These are phyloP conservation scores for Patella ulyssiponensis DNA, from an alignment of 2,888 invertebrate species.

Conservation along the genomic window DNA sequence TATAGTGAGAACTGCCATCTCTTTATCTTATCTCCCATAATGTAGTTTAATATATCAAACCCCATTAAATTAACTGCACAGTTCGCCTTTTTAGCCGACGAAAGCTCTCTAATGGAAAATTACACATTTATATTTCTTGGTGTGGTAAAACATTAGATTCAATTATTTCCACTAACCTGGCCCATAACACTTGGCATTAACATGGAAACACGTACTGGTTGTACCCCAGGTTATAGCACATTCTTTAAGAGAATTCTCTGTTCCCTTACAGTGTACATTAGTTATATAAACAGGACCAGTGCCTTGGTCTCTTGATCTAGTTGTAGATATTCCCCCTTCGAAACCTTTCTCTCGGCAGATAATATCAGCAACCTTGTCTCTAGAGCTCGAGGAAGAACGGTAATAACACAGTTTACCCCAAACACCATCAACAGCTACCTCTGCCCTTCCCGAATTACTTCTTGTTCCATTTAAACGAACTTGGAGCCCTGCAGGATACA, in stretches of 20 bases:
- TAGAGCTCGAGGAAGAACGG: not conserved
- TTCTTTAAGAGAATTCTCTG: slow-evolving; percentile 24
- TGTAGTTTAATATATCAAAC: too few species aligned
- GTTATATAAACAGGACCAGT: slow-evolving; percentile 24
- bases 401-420: slow-evolving; percentile 2
- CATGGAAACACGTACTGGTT: not conserved
- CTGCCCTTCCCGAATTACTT: slow-evolving; percentile 13
- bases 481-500: slow-evolving; percentile 13
- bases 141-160: too few species aligned
- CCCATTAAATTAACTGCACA: too few species aligned
- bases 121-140: too few species aligned
- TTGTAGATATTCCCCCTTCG: slow-evolving; percentile 68
- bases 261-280: slow-evolving; percentile 31
- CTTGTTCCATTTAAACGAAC: slow-evolving; percentile 18
- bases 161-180: not conserved
- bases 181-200: not conserved
- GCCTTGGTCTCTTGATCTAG: not conserved
- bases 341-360: slow-evolving; percentile 23
- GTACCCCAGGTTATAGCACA: slow-evolving; percentile 25
- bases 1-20: too few species aligned
- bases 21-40: too few species aligned
- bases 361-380: not conserved
- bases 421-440: slow-evolving; percentile 11
- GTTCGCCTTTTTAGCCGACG: too few species aligned
- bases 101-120: too few species aligned